phyloP scores from a whole-genome alignment of 2,888 invertebrate species.

The Nomada goodeniana region DNA sequence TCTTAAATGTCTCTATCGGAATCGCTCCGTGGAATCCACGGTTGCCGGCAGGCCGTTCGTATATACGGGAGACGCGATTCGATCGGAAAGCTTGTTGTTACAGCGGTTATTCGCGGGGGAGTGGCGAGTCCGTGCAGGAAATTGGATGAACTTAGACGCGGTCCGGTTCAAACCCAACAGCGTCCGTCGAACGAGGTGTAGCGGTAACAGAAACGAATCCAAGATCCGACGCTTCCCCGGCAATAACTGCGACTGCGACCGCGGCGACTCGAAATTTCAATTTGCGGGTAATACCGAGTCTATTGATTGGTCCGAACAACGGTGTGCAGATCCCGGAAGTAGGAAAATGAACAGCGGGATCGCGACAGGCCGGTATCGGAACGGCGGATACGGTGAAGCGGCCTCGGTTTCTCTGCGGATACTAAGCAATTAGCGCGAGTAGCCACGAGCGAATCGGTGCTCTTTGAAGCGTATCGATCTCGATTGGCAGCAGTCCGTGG shows the following conservation, averaged over 20 bases:
- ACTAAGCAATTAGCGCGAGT: constrained; percentile 32
- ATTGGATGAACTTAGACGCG: constrained; percentile 65
- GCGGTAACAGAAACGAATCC: constrained; percentile 5
- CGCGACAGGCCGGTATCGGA: not conserved
- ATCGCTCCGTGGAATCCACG: constrained; percentile 23
- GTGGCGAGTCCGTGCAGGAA: constrained; percentile 49
- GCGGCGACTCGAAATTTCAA: too few relatives aligned
- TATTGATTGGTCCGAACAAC: too few relatives aligned
- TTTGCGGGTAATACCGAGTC: too few relatives aligned
- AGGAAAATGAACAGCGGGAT: not conserved
- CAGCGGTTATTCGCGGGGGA: constrained; percentile 62
- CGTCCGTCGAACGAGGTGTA: constrained; percentile 32
- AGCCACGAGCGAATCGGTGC: constrained; percentile 29
- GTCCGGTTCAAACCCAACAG: constrained; percentile 39
- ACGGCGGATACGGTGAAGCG: not conserved
- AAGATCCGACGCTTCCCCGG: not conserved
- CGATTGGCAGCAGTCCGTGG: constrained; percentile 47
- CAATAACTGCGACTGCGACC: not conserved
- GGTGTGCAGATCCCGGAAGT: too few relatives aligned
- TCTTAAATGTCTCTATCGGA: not conserved
- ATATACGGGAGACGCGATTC: constrained; percentile 50
- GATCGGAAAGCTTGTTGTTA: constrained; percentile 69
- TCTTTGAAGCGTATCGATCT: constrained; percentile 65
- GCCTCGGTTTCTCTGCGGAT: not conserved
- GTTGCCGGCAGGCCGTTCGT: not conserved